Evolutionary conservation across 1,140 invertebrate genomes (phyloP), one percentile per base, ranked within the genome.

Genomic region (Latrodectus geometricus): DNA sequence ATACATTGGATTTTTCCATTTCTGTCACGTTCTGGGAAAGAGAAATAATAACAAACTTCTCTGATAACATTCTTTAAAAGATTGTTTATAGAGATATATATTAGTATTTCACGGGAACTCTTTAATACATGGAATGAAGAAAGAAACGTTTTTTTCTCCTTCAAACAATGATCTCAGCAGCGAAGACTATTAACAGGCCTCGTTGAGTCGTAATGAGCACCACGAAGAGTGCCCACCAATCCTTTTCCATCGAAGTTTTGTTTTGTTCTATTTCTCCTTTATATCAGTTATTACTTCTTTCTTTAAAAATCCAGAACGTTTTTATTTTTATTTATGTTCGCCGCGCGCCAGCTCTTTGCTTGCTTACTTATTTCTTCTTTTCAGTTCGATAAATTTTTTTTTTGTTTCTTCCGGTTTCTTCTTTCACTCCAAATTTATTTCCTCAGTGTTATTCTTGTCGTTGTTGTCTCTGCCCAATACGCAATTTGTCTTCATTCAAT

Each of bases 401-500:
- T 69, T 15, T 69, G 23, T 72, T n/a, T 54, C 35, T 61, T 70
- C 49, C 21, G 35, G 35, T 35, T 5, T 81, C n/a, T 81, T 72
- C 78, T 61, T 81, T 72, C 68, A 81, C 78, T 81, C 78, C 21
- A 81, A 81, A 81, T 81, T 81, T 81, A 81, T 81, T 81, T 81
- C 78, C 68, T 21, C 20, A 70, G 78, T 70, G 70, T 81, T 72
- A 81, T 81, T 81, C 78, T 70, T 81, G 78, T 81, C 68, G 78
- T 81, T 66, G 78, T 81, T 81, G 66, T 35, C 35, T 35, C 48
- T 21, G 70, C 66, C 78, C 78, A 56, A 81, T 81, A 81, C 48
- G 78, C 68, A 81, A 81, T 81, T 81, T 81, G 78, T 81, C 78
- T 81, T 81, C 78, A 81, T 81, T 81, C 78, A 70, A 69, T 81